These are phyloP conservation scores for Coregonus sp. DNA, from an alignment of 2,797 vertebrate species.

Conservation along the genomic window DNA sequence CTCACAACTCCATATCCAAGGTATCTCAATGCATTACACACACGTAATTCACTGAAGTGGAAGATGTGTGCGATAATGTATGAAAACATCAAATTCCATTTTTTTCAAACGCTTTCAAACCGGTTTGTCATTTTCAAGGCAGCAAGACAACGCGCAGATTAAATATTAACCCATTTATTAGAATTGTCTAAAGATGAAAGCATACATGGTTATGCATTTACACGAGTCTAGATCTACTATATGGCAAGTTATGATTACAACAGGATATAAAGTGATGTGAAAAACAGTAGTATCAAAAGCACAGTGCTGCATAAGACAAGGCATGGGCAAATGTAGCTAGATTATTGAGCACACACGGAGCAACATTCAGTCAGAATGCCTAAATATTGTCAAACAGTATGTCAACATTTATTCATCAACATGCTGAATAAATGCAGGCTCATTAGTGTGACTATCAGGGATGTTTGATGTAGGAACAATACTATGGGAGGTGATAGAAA, in stretches of 20 bases:
- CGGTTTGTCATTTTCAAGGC: background rate
- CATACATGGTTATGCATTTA: conserved; percentile 11
- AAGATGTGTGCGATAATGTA: background rate
- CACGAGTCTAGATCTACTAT: background rate
- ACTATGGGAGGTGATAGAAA: background rate
- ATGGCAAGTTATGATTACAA: background rate
- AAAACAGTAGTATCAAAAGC: background rate
- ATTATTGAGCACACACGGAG: background rate
- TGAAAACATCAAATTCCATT: background rate
- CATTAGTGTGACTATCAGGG: background rate
- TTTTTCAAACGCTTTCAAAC: background rate
- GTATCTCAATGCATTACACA: background rate
- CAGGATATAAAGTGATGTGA: conserved; percentile 7
- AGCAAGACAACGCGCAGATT: background rate
- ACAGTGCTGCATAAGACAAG: background rate
- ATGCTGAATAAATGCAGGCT: background rate
- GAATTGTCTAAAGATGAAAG: conserved; percentile 19
- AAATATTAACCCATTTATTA: conserved; percentile 46
- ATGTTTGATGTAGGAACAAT: background rate
- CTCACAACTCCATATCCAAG: background rate
- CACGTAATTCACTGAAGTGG: background rate
- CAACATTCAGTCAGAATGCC: background rate
- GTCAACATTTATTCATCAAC: background rate
- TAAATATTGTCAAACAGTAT: background rate
- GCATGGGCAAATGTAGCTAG: background rate